phyloP scores from a whole-genome alignment of 2,888 invertebrate genomes.

The Empis livida region DNA sequence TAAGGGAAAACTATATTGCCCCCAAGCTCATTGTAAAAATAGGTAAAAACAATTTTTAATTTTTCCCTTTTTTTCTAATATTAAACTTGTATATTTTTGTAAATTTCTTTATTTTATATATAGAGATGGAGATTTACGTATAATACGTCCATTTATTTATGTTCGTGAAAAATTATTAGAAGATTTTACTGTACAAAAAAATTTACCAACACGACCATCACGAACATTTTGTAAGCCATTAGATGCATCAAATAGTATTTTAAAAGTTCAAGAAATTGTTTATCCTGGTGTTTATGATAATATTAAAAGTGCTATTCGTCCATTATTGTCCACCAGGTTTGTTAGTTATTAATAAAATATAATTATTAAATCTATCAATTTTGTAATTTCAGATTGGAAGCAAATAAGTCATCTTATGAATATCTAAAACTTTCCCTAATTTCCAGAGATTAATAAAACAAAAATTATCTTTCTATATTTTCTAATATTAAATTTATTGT shows the following conservation, averaged over 20 bases:
- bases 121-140: slow-evolving; percentile 62
- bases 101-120: not conserved
- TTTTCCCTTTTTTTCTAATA: no score
- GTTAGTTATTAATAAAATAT: no score
- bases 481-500: not conserved
- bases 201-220: slow-evolving; percentile 14
- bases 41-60: slow-evolving; percentile 35
- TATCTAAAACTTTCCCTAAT: slow-evolving; percentile 9
- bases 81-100: not conserved
- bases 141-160: slow-evolving; percentile 78
- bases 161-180: slow-evolving; percentile 52
- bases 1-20: slow-evolving; percentile 61
- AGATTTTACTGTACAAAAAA: slow-evolving; percentile 13
- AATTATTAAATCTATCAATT: not conserved
- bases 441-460: slow-evolving; percentile 9
- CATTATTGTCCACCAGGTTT: slow-evolving; percentile 13
- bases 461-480: not conserved
- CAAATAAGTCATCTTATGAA: slow-evolving; percentile 12
- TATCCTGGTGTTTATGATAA: slow-evolving; percentile 16
- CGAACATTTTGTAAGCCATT: slow-evolving; percentile 9
- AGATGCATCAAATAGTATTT: slow-evolving; percentile 13
- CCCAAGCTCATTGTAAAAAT: slow-evolving; percentile 70
- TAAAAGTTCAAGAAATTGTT: slow-evolving; percentile 14
- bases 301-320: slow-evolving; percentile 14
- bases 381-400: slow-evolving; percentile 8